phyloP scores from a whole-genome alignment of 2,888 invertebrate species.

The Temnothorax rugatulus region DNA sequence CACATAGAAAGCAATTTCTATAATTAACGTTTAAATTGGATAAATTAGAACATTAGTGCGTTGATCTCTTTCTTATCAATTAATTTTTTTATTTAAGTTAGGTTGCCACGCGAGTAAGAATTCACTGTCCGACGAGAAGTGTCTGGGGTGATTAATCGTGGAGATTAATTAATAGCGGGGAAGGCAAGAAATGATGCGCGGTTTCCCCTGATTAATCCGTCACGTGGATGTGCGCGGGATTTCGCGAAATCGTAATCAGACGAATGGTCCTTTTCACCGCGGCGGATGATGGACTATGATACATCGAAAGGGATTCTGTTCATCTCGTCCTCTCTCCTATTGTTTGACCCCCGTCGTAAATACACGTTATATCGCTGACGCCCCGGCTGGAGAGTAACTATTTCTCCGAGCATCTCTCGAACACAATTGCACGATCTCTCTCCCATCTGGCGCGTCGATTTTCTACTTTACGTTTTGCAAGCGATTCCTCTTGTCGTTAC shows the following conservation, averaged over 20 bases:
- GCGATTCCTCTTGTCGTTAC: conserved; percentile 1
- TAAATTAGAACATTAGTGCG: conserved; percentile 29
- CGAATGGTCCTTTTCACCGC: conserved; percentile 72
- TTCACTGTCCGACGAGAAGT: conserved; percentile 68
- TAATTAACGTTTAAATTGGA: conserved; percentile 3
- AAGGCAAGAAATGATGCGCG: conserved; percentile 69
- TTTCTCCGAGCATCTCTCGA: conserved; percentile 40
- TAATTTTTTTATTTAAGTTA: background rate
- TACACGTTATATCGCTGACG: conserved; percentile 49
- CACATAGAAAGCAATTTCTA: background rate
- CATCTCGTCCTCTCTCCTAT: conserved; percentile 50
- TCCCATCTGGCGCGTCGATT: conserved; percentile 38
- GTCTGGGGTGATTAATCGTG: conserved; percentile 70
- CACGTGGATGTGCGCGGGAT: conserved; percentile 58
- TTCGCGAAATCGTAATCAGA: conserved; percentile 74
- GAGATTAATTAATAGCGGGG: conserved; percentile 73
- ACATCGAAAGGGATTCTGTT: conserved; percentile 55
- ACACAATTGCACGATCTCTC: conserved; percentile 47
- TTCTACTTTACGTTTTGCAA: conserved; percentile 35
- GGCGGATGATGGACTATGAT: conserved; percentile 62
- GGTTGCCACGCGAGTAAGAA: conserved; percentile 53
- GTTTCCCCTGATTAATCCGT: conserved; percentile 74
- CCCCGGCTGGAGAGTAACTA: conserved; percentile 30
- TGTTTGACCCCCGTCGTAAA: conserved; percentile 44
- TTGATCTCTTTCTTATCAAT: background rate